These are phyloP conservation scores for Poecile atricapillus DNA, from an alignment of 2,113 vertebrate species.

Conservation along the genomic window DNA sequence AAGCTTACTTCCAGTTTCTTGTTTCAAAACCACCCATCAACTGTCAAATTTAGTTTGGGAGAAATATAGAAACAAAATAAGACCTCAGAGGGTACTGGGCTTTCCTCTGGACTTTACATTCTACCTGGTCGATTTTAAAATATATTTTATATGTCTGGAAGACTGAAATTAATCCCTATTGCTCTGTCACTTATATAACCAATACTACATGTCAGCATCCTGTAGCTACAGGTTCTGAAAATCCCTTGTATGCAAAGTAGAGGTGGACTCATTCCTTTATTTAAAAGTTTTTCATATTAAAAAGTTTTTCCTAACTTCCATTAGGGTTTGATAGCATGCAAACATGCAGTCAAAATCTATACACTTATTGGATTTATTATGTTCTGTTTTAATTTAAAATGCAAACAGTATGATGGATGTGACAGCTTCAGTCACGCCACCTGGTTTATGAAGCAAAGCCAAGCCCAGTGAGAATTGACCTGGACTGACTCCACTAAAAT, in stretches of 20 bases:
- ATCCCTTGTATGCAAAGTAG: not conserved
- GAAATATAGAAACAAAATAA: not conserved
- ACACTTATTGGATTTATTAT: not conserved
- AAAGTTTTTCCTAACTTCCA: not conserved
- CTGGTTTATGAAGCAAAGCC: not conserved
- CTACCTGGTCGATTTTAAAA: not conserved
- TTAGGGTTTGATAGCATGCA: not conserved
- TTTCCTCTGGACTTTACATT: not conserved
- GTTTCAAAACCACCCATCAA: not conserved
- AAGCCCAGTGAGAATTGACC: not conserved
- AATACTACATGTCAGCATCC: not conserved
- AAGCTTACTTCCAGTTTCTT: not conserved
- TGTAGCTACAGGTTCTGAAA: not conserved
- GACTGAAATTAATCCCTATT: not conserved
- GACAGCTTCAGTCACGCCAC: not conserved
- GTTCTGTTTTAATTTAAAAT: not conserved
- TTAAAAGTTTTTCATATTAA: not conserved
- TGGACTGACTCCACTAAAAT: not conserved
- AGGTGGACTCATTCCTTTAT: not conserved
- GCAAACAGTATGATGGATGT: not conserved
- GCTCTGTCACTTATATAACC: not conserved
- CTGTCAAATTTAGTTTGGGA: not conserved
- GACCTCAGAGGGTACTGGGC: not conserved
- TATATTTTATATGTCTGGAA: not conserved
- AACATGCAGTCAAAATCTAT: not conserved